A percentile compares a stretch with the other conserved stretches of the same genome.
Conservation (phyloP, 1,140 invertebrate species). For the Bactericera cockerelli region DNA sequence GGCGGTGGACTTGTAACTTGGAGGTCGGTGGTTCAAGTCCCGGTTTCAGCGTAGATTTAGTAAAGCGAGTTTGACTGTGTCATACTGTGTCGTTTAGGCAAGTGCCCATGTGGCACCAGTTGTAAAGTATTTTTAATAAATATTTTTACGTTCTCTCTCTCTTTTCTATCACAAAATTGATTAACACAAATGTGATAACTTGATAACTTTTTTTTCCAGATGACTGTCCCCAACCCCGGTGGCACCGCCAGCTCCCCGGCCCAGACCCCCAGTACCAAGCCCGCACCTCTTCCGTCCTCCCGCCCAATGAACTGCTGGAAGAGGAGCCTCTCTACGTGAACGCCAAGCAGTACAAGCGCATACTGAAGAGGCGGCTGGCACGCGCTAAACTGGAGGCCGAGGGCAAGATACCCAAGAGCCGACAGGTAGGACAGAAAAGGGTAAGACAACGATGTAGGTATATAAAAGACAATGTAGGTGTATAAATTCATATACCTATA, state of each 20-base stretch:
- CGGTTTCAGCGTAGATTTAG: no score
- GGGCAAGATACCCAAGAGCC: constrained; percentile 90
- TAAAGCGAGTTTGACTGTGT: no score
- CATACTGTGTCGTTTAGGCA: no score
- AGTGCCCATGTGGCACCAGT: no score
- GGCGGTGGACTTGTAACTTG: no score
- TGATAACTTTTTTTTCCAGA: not conserved
- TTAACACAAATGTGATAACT: no score
- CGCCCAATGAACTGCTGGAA: constrained; percentile 56
- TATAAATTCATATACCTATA: no score
- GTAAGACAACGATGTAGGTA: not conserved
- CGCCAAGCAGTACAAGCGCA: constrained; percentile 93
- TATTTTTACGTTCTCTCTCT: no score
- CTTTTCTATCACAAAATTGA: no score
- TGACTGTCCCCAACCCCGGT: not conserved
- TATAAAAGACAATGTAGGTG: no score
- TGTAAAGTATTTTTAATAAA: no score
- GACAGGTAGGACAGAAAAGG: constrained; percentile 46
- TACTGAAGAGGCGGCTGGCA: constrained; percentile 76
- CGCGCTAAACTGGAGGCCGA: constrained; percentile 79
- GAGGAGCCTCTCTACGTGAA: constrained; percentile 96
- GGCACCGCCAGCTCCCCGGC: constrained; percentile 12
- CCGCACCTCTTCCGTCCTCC: constrained; percentile 29
- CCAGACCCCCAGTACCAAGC: constrained; percentile 37
- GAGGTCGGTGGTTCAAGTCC: no score